Base-by-base conservation (phyloP, 2,113 vertebrate genomes). In the Stomatorhinus ivindoensis region DNA sequence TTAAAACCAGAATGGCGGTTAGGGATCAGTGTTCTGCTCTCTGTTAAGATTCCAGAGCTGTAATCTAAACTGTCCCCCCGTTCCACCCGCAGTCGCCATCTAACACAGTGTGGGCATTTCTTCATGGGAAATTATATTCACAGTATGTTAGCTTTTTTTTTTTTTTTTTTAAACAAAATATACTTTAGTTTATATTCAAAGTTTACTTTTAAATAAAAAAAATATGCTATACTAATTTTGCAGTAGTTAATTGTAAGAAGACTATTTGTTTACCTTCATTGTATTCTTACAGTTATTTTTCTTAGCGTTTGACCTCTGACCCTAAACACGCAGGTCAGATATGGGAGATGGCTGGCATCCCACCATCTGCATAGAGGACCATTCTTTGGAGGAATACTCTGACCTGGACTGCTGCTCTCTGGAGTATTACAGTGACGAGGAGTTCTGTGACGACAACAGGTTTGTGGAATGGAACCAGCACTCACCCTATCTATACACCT, bases 401-500 rank as follows among this genome's bases (percentile, higher is more conserved):
- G 96, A 97, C 69, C 97, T 98, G 86, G 95, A 98, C 87, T 93
- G 87, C 86, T 96, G 96, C 90, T 92, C 97, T n/a, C 97, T 94
- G 65, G 98, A 99, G 27, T 98, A 98, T 93, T 98, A 96, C 93
- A 99, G 98, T n/a, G 97, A 97, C 13, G 98, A 99, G 86, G 98
- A 99, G 90, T 97, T 96, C 92, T 98, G 97, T 19, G 98, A 99
- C 88, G 97, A 98, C 0, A 97, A 98, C 90, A 97, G 95, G 85
- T 87, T 5, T 47, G 11, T 42, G 4, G 4, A 42, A 8, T 39
- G 35, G 35, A 80, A 42, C 27, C 61, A 65, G 61, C 61, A 31
- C 61, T 65, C 58, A n/a, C 58, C 11, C n/a, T 27, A 1, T 65
- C 27, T 65, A 65, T 27, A 76, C 3, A 76, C 35, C 27, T 80